Evolutionary conservation across 2,888 invertebrate species (phyloP), one percentile per base, ranked within the genome.

Genomic region (Hirtodrosophila cameraria): DNA sequence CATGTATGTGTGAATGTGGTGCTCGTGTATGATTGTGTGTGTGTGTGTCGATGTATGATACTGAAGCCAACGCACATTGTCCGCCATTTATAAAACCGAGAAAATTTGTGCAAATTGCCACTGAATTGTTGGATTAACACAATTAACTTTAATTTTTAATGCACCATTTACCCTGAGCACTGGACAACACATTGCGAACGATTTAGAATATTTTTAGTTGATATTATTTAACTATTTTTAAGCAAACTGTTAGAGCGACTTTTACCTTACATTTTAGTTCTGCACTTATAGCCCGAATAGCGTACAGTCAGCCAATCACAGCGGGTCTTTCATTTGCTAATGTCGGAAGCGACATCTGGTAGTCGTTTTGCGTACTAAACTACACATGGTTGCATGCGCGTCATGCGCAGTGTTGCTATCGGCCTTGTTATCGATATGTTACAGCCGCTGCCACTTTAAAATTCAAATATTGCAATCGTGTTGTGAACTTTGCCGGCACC

Each of bases 31-130:
- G 35, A 55, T 35, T 31, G 30, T 20, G 25, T 42, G 59, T 23
- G 20, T 28, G 20, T 20, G 41, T 53, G 41, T 57, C 45, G 41
- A 57, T 62, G 62, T 60, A 66, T 46, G 48, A 43, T 61, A 53
- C 60, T 73, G 59, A 83, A 83, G 81, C 83, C 83, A 83, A 83
- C 86, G 84, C 83, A 83, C 83, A 86, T 83, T 84, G 83, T 81
- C 83, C 83, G 83, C 83, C 83, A 83, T 83, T 83, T 86, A 86
- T 73, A 77, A 79, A 68, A 54, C 50, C 27, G 68, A 66, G 68
- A 82, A 82, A 83, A 79, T 66, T 70, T 75, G 31, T 23, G 39
- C 28, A 55, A 57, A 57, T 58, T 52, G 16, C 3, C 38, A 43
- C 45, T 45, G 12, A 35, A 41, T 8, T 2, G 39, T 45, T 31